A percentile compares a stretch with the other conserved stretches of the same genome.
phyloP scores from a whole-genome alignment of 2,888 invertebrate genomes.

The Diarsia mendica region DNA sequence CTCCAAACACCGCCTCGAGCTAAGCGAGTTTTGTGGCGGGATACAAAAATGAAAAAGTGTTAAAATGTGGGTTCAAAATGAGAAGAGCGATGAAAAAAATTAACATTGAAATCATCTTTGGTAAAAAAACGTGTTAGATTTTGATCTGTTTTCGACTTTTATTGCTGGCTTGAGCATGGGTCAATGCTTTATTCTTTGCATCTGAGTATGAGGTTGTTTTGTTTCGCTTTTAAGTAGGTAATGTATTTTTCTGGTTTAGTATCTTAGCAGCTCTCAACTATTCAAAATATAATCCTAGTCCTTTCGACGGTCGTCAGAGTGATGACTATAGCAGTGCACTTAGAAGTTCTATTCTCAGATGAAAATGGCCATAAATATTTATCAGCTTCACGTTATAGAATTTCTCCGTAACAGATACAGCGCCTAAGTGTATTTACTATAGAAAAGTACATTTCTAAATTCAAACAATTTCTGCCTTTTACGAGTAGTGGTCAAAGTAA shows the following conservation, averaged over 20 bases:
- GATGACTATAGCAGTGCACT: not conserved
- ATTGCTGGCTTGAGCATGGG: conserved; percentile 20
- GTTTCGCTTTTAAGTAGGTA: not conserved
- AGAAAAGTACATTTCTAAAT: conserved; percentile 39
- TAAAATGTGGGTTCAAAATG: conserved; percentile 69
- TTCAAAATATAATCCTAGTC: not conserved
- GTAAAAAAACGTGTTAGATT: conserved; percentile 62
- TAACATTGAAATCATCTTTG: conserved; percentile 64
- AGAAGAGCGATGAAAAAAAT: conserved; percentile 47
- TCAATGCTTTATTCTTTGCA: conserved; percentile 20
- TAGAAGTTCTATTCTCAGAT: conserved; percentile 6
- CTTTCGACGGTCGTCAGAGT: not conserved
- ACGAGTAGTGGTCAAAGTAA: conserved; percentile 66
- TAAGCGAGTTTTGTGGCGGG: conserved; percentile 71
- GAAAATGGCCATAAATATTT: conserved; percentile 12
- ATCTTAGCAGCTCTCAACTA: not conserved
- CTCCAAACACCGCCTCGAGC: conserved; percentile 83
- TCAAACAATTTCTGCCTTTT: conserved; percentile 25
- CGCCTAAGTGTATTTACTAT: conserved; percentile 46
- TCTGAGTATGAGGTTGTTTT: conserved; percentile 13
- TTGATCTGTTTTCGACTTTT: conserved; percentile 50
- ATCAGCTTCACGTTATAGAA: not conserved
- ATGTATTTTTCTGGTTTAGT: not conserved
- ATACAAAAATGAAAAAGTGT: conserved; percentile 77
- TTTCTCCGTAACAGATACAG: conserved; percentile 26